Evolutionary conservation across 1,140 invertebrate genomes (phyloP).

Genomic region (Sycophila sp.): DNA sequence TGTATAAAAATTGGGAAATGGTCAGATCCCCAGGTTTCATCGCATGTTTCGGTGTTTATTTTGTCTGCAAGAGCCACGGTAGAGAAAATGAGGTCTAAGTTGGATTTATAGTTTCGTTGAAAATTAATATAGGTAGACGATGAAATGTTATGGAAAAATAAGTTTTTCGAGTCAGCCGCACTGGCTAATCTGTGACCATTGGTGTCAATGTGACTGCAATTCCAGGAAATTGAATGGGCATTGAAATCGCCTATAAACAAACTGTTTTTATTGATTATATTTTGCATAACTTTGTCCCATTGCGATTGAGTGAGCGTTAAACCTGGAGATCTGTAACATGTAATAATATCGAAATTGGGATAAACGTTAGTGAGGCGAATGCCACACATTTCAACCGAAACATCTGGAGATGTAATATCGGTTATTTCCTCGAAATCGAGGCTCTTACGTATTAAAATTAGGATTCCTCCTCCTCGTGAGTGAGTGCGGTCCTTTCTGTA

Average conservation of each 20-base stretch:
- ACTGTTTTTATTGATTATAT: background rate
- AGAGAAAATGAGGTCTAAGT: slow-evolving; percentile 34
- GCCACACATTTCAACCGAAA: background rate
- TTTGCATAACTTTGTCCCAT: background rate
- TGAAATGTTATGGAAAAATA: background rate
- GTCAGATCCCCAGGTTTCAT: slow-evolving; percentile 49
- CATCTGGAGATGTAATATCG: background rate
- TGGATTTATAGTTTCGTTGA: background rate
- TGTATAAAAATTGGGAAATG: slow-evolving; percentile 48
- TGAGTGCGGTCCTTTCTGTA: background rate
- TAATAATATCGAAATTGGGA: background rate
- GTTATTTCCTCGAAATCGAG: background rate
- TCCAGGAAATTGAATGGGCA: background rate
- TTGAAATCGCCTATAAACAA: background rate
- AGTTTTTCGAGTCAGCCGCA: background rate
- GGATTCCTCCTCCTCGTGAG: background rate
- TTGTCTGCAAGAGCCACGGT: slow-evolving; percentile 40
- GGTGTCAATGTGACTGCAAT: background rate
- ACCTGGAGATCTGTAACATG: background rate
- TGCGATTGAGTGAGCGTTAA: background rate
- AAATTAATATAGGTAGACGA: background rate
- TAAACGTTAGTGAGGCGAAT: background rate
- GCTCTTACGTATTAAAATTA: background rate
- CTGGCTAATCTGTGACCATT: background rate
- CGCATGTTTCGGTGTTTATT: slow-evolving; percentile 45